These are phyloP conservation scores for Drosophila equinoxialis DNA, from an alignment of 1,140 invertebrate genomes.

Conservation along the genomic window DNA sequence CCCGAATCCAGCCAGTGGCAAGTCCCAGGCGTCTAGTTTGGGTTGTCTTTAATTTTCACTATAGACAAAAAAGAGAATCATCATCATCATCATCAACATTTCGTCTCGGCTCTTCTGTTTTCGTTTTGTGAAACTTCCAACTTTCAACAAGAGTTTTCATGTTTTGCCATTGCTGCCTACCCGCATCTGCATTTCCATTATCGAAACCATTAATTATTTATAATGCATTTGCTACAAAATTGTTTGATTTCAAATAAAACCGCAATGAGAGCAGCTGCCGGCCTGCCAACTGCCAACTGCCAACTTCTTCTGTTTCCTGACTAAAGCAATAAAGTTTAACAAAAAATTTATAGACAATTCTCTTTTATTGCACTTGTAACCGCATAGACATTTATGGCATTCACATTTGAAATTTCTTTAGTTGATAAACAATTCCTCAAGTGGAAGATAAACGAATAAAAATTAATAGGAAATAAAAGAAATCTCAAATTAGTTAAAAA, in stretches of 20 bases:
- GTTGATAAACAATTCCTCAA: neutral
- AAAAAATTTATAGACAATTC: slow-evolving; percentile 69
- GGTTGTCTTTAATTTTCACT: slow-evolving; percentile 19
- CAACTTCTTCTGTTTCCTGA: slow-evolving; percentile 19
- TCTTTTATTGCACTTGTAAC: slow-evolving; percentile 55
- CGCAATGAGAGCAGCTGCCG: slow-evolving; percentile 41
- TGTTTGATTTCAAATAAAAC: slow-evolving; percentile 56
- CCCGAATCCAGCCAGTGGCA: neutral
- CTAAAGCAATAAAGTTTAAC: slow-evolving; percentile 34
- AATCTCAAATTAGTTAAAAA: slow-evolving; percentile 24
- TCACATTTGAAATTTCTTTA: neutral
- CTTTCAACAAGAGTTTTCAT: slow-evolving; percentile 7
- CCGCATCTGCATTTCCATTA: slow-evolving; percentile 8
- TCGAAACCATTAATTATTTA: slow-evolving; percentile 47
- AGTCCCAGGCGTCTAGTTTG: slow-evolving; percentile 6
- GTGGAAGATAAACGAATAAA: slow-evolving; percentile 41
- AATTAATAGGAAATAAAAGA: slow-evolving; percentile 34
- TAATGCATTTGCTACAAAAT: slow-evolving; percentile 45
- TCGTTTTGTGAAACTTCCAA: neutral
- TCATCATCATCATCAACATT: slow-evolving; percentile 4
- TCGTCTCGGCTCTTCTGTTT: neutral
- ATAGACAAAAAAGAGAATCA: slow-evolving; percentile 4
- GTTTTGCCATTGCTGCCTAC: neutral
- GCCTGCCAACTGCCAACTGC: slow-evolving; percentile 21
- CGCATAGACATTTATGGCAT: slow-evolving; percentile 17